phyloP scores from a whole-genome alignment of 1,140 invertebrate species.

The Trichomalopsis sarcophagae region DNA sequence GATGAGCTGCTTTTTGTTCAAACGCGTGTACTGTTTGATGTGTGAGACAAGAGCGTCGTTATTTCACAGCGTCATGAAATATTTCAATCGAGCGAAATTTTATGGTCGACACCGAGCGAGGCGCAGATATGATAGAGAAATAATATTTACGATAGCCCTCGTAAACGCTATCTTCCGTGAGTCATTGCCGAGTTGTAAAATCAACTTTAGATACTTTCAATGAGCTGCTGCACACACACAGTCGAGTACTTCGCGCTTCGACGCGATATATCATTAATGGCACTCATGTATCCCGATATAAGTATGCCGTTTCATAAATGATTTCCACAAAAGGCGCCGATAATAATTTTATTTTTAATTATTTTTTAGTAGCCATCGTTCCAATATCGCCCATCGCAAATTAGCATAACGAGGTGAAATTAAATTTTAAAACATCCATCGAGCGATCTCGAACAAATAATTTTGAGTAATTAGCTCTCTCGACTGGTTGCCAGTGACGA shows the following conservation, averaged over 20 bases:
- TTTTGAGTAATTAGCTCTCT: no score
- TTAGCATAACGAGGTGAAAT: neutral
- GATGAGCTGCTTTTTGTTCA: neutral
- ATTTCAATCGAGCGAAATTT: neutral
- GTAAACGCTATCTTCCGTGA: slow-evolving; percentile 32
- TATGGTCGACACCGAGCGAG: neutral
- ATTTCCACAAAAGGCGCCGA: neutral
- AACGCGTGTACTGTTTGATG: neutral
- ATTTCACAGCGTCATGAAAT: neutral
- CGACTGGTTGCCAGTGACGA: no score
- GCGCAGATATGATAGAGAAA: slow-evolving; percentile 20
- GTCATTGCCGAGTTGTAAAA: slow-evolving; percentile 23
- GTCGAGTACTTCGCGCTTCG: neutral
- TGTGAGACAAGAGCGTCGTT: neutral
- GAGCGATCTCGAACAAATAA: no score
- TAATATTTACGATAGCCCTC: slow-evolving; percentile 34
- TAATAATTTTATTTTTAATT: neutral
- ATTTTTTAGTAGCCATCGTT: neutral
- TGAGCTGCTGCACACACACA: neutral
- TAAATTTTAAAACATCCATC: no score
- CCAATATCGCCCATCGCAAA: neutral
- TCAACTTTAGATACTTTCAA: slow-evolving; percentile 22
- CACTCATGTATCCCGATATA: neutral
- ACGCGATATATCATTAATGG: neutral
- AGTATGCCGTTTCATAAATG: neutral